A percentile compares a stretch with the other conserved stretches of the same genome.
These are phyloP conservation scores for Melipona beecheii DNA, from an alignment of 2,888 invertebrate genomes.

Conservation along the genomic window DNA sequence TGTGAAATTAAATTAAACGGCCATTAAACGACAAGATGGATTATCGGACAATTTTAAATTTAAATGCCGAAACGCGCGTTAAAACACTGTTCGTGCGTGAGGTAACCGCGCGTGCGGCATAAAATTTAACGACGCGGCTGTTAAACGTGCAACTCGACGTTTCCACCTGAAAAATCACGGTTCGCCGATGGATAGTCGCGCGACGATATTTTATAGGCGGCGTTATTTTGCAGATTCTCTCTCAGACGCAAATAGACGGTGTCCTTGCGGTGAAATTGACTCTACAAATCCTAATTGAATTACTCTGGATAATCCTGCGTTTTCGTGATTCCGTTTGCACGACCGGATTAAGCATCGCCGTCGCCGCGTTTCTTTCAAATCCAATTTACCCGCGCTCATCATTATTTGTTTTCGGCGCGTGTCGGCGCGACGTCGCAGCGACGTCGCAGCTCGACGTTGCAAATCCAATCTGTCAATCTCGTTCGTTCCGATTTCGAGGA, in stretches of 20 bases:
- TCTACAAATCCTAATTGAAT: constrained; percentile 59
- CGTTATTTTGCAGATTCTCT: constrained; percentile 2
- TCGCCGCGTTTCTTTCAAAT: constrained; percentile 42
- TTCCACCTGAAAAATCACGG: neutral
- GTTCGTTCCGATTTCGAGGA: too few relatives aligned
- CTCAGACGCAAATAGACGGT: neutral
- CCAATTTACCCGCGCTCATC: constrained; percentile 54
- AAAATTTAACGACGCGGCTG: too few relatives aligned
- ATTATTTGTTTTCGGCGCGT: constrained; percentile 44
- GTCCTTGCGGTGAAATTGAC: constrained; percentile 57
- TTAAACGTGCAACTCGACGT: neutral
- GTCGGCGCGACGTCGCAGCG: constrained; percentile 21
- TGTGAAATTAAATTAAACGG: neutral
- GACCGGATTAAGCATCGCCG: constrained; percentile 52
- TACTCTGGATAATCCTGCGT: constrained; percentile 62
- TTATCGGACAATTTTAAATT: neutral
- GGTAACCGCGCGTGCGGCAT: neutral
- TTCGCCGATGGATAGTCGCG: neutral
- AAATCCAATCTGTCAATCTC: neutral
- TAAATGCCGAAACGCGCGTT: too few relatives aligned
- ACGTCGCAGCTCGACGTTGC: neutral
- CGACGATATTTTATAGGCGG: neutral
- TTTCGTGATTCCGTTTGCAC: constrained; percentile 48
- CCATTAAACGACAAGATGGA: neutral
- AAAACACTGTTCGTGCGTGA: too few relatives aligned